These are phyloP conservation scores for Catocala nupta DNA, from an alignment of 2,888 invertebrate species.

Conservation along the genomic window DNA sequence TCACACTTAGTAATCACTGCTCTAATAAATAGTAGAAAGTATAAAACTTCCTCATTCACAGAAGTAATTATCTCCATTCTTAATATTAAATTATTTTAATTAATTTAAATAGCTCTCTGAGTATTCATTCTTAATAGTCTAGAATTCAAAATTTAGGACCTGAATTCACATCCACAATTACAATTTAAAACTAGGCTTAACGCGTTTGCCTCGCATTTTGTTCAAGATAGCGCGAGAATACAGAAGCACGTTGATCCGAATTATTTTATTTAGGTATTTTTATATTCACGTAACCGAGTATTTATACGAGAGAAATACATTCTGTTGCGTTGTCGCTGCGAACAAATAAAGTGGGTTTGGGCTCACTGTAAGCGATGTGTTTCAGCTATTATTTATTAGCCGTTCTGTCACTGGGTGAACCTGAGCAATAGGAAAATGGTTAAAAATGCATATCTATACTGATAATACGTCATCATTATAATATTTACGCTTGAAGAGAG, in stretches of 20 bases:
- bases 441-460: too few species aligned
- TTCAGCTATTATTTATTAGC: not conserved
- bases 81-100: not conserved
- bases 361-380: constrained; percentile 25
- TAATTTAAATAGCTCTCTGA: not conserved
- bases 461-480: too few species aligned
- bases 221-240: constrained; percentile 11
- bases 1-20: too few species aligned
- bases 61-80: too few species aligned
- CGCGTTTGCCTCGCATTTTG: not conserved
- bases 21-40: too few species aligned
- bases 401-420: too few species aligned
- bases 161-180: not conserved
- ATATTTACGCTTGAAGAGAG: too few species aligned
- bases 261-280: constrained; percentile 43
- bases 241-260: constrained; percentile 24
- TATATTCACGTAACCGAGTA: constrained; percentile 33
- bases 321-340: constrained; percentile 28
- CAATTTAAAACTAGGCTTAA: not conserved
- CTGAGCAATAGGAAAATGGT: too few species aligned
- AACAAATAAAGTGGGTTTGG: constrained; percentile 33
- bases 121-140: not conserved
- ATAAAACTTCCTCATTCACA: too few species aligned
- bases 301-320: constrained; percentile 41
- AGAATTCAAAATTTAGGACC: not conserved